phyloP scores from a whole-genome alignment of 2,888 invertebrate species.

The Trissolcus japonicus region DNA sequence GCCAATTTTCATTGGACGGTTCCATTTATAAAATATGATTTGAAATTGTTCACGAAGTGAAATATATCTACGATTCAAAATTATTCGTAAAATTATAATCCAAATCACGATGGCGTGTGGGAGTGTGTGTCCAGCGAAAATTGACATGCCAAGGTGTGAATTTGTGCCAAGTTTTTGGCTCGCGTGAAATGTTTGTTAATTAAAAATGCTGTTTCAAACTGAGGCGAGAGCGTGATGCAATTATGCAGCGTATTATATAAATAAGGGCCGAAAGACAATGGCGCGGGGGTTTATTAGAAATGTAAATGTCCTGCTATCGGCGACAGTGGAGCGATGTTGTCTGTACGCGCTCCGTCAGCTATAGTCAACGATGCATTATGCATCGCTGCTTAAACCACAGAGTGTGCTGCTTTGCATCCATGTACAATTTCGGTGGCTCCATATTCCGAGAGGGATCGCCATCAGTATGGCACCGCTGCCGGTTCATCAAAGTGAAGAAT shows the following conservation, averaged over 20 bases:
- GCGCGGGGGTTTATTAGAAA: constrained; percentile 49
- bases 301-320: constrained; percentile 54
- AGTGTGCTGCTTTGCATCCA: constrained; percentile 57
- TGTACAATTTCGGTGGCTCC: constrained; percentile 58
- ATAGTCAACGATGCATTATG: constrained; percentile 56
- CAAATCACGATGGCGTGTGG: too few species aligned
- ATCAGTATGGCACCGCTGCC: constrained; percentile 33
- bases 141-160: too few species aligned
- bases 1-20: too few species aligned
- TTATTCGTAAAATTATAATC: too few species aligned
- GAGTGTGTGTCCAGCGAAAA: too few species aligned
- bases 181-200: too few species aligned
- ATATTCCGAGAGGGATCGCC: constrained; percentile 51
- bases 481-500: constrained; percentile 54
- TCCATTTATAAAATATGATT: too few species aligned
- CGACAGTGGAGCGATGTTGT: constrained; percentile 49
- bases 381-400: constrained; percentile 56
- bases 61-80: too few species aligned
- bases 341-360: constrained; percentile 45
- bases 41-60: too few species aligned
- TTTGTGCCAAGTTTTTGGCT: too few species aligned
- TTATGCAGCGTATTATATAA: constrained; percentile 46
- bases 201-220: too few species aligned
- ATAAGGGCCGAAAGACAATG: constrained; percentile 53
- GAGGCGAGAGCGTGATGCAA: neutral